phyloP scores from a whole-genome alignment of 2,113 vertebrate species.

The Phalacrocorax pelagicus region DNA sequence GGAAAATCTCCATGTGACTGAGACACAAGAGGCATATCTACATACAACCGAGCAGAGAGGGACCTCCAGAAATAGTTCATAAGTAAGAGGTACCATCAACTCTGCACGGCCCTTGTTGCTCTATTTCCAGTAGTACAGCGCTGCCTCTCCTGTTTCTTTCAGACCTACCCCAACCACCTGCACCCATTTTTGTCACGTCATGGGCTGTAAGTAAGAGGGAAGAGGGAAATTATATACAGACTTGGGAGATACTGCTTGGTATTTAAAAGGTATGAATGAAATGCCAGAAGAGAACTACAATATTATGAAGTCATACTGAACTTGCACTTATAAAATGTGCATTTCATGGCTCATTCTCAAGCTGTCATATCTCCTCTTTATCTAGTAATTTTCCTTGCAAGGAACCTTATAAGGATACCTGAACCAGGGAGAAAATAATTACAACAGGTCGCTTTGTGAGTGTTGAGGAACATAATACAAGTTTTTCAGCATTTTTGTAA shows the following conservation, averaged over 20 bases:
- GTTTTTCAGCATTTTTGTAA: neutral
- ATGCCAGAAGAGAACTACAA: neutral
- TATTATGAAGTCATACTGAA: neutral
- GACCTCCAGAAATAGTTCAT: neutral
- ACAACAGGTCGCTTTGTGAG: neutral
- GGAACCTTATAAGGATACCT: neutral
- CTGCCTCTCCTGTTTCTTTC: neutral
- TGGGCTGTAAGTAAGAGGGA: neutral
- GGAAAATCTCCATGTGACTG: neutral
- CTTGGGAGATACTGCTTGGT: neutral
- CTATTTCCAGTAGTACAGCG: rapidly evolving
- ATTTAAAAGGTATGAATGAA: neutral
- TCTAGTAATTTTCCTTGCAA: neutral
- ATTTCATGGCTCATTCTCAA: neutral
- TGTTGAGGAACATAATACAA: neutral
- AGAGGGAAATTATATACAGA: rapidly evolving
- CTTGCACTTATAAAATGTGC: neutral
- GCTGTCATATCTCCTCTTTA: neutral
- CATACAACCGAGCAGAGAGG: neutral
- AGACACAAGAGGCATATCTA: too few relatives aligned
- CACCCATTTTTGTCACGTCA: rapidly evolving
- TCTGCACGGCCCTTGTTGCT: neutral
- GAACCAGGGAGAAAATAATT: neutral
- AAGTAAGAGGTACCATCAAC: neutral
- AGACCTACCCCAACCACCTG: neutral